Evolutionary conservation across 2,113 vertebrate genomes (phyloP), one percentile per base, ranked within the genome.

Genomic region (Leptobrachium ailaonicum): DNA sequence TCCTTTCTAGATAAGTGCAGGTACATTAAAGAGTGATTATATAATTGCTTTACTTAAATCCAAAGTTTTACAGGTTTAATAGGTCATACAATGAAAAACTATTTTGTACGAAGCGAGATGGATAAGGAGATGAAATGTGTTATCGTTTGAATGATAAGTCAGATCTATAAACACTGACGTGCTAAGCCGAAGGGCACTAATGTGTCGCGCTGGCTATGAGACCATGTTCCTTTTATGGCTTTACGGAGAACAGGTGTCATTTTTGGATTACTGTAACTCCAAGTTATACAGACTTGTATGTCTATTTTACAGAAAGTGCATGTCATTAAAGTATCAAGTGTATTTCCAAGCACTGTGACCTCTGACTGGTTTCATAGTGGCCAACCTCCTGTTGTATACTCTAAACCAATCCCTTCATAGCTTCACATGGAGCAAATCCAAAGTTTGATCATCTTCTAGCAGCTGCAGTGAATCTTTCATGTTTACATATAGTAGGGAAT

Each of bases 51-150:
- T 50, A 50, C 4, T 50, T 5, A 50, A 50, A 50, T 5, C 8
- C 8, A 50, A 50, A 45, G 68, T 10, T n/a, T 2, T 6, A 7
- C 14, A n/a, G 20, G 41, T 14, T 41, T 42, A n/a, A 62, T 63
- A n/a, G 10, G 40, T 6, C 32, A 53, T 1, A 6, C 42, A 66
- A 41, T 66, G 6, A 62, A 76, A 4, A 66, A 5, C 13, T 53
- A 66, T 47, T 62, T 7, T n/a, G n/a, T 41, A 10, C 66, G 54
- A 66, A 41, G 32, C 6, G 44, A 66, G 44, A 76, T 47, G 20
- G 62, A 76, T n/a, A 76, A 76, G 74, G 74, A 53, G 74, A n/a
- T 76, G 74, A 76, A 60, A 76, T n/a, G 45, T 54, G 2, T 76
- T 54, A 76, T 66, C 44, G 44, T 43, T 42, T 76, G 62, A 76